phyloP scores from a whole-genome alignment of 2,797 vertebrate genomes.

The Lepidocolaptes lacrymiger region DNA sequence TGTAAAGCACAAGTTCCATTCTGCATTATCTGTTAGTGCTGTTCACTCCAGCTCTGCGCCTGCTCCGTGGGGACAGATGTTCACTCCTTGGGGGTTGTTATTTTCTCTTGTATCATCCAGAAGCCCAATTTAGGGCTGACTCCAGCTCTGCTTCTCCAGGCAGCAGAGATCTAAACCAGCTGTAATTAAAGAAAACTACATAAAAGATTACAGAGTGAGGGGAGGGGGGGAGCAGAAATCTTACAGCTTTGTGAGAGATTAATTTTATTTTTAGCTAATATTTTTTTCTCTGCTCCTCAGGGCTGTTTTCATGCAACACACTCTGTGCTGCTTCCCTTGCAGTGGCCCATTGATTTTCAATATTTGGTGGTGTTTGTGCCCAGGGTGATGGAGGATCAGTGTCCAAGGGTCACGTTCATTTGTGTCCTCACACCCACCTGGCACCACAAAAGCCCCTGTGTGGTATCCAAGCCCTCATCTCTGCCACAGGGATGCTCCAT shows the following conservation, averaged over 20 bases:
- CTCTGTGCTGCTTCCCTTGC: neutral
- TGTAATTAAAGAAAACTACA: slow-evolving; percentile 34
- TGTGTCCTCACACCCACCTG: rapidly evolving
- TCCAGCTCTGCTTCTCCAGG: slow-evolving; percentile 16
- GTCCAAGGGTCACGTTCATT: rapidly evolving
- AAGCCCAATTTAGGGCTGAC: neutral
- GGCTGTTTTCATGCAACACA: neutral
- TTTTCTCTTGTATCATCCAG: slow-evolving; percentile 39
- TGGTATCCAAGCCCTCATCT: neutral
- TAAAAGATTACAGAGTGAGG: neutral
- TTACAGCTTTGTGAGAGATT: slow-evolving; percentile 12
- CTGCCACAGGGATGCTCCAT: neutral
- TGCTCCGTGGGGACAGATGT: neutral
- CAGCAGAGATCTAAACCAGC: slow-evolving; percentile 17
- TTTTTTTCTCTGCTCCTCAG: slow-evolving; percentile 8
- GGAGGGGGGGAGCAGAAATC: neutral
- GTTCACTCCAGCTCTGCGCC: neutral
- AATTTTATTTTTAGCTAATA: slow-evolving; percentile 46
- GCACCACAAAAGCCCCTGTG: neutral
- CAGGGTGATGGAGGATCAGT: rapidly evolving
- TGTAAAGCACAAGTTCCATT: neutral
- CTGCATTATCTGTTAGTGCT: neutral
- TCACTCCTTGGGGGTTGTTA: neutral
- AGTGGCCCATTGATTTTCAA: neutral
- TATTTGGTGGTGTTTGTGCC: neutral